Percentiles rank a stretch among this genome's conserved stretches.
Evolutionary conservation across 1,140 invertebrate genomes (phyloP).

Genomic region (Drosophila fuyamai): DNA sequence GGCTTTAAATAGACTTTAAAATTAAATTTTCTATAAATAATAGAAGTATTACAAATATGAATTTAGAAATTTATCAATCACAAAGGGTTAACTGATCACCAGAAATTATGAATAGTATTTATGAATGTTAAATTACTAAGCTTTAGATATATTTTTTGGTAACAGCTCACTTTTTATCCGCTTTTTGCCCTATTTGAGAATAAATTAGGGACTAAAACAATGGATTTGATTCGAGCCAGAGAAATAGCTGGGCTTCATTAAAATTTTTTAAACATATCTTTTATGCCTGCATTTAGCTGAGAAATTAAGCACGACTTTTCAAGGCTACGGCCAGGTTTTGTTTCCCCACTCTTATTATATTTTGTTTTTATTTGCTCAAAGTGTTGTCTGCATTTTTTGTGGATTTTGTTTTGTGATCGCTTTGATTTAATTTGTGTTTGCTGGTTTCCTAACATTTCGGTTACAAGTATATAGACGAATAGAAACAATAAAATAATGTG

Average conservation of each 20-base stretch:
- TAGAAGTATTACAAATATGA: too few species aligned
- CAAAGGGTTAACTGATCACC: too few species aligned
- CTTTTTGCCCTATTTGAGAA: background rate
- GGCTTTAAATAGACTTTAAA: too few species aligned
- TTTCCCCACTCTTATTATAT: constrained; percentile 39
- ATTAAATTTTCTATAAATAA: too few species aligned
- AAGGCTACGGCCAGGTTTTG: constrained; percentile 49
- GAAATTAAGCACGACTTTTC: constrained; percentile 82
- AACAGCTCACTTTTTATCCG: background rate
- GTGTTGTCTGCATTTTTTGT: constrained; percentile 61
- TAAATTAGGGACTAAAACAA: constrained; percentile 24
- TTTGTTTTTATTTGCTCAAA: constrained; percentile 48
- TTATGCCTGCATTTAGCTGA: constrained; percentile 75
- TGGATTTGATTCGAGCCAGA: constrained; percentile 7
- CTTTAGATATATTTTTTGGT: background rate
- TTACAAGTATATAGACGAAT: constrained; percentile 29
- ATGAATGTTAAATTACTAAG: background rate
- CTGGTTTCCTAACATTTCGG: constrained; percentile 46
- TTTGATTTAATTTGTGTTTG: constrained; percentile 64
- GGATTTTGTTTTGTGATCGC: constrained; percentile 57
- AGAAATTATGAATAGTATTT: too few species aligned
- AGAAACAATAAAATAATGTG: constrained; percentile 48
- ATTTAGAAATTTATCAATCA: too few species aligned
- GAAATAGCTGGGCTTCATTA: constrained; percentile 56
- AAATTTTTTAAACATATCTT: constrained; percentile 78